Conservation (phyloP, 2,113 vertebrate genomes). For the Phylloscopus trochilus region DNA sequence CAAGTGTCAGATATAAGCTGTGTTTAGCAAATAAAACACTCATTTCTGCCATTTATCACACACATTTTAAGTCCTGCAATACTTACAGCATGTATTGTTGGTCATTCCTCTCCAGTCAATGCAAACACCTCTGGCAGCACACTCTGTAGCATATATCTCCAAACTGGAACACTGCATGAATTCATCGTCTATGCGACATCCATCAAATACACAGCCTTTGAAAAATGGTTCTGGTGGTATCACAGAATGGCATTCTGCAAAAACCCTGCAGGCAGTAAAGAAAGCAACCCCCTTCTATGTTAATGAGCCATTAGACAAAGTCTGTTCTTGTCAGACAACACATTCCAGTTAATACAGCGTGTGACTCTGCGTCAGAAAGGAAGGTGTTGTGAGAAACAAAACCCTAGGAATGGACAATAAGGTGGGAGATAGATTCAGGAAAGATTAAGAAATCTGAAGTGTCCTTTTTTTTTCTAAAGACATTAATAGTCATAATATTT, state of each 20-base stretch:
- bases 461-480: background rate
- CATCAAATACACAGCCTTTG: slow-evolving; percentile 75
- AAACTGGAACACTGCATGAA: slow-evolving; percentile 75
- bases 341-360: background rate
- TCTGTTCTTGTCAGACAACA: background rate
- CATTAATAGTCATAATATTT: background rate
- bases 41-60: background rate
- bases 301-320: background rate
- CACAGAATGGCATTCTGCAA: slow-evolving; percentile 68
- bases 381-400: background rate
- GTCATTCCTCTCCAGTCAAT: slow-evolving; percentile 83
- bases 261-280: slow-evolving; percentile 71
- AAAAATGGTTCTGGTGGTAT: slow-evolving; percentile 72
- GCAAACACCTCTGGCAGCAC: slow-evolving; percentile 75
- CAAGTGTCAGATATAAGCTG: background rate
- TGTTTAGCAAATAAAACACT: background rate
- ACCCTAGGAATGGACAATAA: background rate
- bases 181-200: slow-evolving; percentile 43
- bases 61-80: background rate
- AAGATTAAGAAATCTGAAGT: background rate
- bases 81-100: slow-evolving; percentile 80
- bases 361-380: background rate
- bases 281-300: background rate
- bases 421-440: background rate
- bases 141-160: slow-evolving; percentile 83